These are phyloP conservation scores for Eueremaeus valkanovi DNA, from an alignment of 2,888 invertebrate genomes.

Conservation along the genomic window DNA sequence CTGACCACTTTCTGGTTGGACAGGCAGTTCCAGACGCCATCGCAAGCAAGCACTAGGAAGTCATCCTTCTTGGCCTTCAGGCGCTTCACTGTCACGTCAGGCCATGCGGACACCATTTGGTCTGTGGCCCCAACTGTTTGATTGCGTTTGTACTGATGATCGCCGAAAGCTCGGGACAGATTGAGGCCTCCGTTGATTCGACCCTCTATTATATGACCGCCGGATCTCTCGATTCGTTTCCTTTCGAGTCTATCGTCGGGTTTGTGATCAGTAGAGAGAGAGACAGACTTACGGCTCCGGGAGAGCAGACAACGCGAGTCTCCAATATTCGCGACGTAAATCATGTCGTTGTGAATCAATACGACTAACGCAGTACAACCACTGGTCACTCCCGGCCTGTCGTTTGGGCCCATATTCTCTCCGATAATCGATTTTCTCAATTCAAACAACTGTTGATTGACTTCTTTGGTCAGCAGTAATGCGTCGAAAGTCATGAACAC, in stretches of 20 bases:
- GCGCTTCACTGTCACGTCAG: conserved; percentile 26
- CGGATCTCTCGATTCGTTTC: conserved; percentile 27
- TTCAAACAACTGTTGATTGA: neutral
- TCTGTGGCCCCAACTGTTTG: neutral
- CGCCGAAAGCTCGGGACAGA: conserved; percentile 39
- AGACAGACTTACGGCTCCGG: neutral
- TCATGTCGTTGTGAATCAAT: conserved; percentile 1
- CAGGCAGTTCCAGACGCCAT: conserved; percentile 70
- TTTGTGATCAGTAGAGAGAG: conserved; percentile 38
- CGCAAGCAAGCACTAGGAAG: conserved; percentile 90
- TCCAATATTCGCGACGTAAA: conserved; percentile 38
- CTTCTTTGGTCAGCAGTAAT: neutral
- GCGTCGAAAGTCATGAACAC: conserved; percentile 87
- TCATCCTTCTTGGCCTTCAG: conserved; percentile 62
- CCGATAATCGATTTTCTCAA: neutral
- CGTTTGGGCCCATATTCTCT: neutral
- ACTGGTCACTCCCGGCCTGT: conserved; percentile 9
- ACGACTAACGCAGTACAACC: conserved; percentile 35
- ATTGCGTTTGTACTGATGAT: conserved; percentile 37
- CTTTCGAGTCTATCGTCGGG: conserved; percentile 27
- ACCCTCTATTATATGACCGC: conserved; percentile 31
- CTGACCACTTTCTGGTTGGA: conserved; percentile 19
- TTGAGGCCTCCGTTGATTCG: conserved; percentile 36
- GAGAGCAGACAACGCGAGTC: conserved; percentile 40
- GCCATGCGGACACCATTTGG: conserved; percentile 31